Base-by-base conservation (phyloP, 2,113 vertebrate species). In the Dasypus novemcinctus region DNA sequence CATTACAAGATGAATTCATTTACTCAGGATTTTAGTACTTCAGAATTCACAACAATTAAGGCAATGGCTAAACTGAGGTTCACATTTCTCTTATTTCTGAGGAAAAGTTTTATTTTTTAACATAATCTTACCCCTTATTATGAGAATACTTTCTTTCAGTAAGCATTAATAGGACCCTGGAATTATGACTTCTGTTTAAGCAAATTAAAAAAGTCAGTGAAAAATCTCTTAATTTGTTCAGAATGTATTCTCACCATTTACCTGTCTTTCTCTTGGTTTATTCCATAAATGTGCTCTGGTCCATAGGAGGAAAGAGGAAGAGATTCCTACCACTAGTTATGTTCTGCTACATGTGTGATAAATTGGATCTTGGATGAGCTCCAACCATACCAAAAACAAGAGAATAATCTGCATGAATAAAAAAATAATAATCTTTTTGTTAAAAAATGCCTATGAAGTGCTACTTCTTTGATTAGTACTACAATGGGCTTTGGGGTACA, bases 1-100 rank as follows among this genome's bases (percentile, higher is more conserved):
- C 90, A 80, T 84, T 79, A 84, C 13, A 54, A 52, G 38, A 68
- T 81, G 29, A 95, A 97, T 68, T 96, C 59, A 96, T 87, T 90
- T 92, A 92, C 38, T 96, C 74, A 83, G 81, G 54, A 96, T 92
- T 95, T 94, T 89, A 87, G 78, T 92, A 84, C 25, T 75, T 84
- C 33, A 46, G 49, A n/a, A 95, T 68, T 87, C 54, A 84, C 46
- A 33, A 46, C 38, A 92, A 86, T 81, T 92, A 92, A 4, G 64
- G 18, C 11, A 75, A 87, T 93, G 46, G 64, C 9, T 71, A 87
- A 20, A 49, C 83, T 91, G 6, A 91, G 79, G 64, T 41, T 86
- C 82, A 68, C 20, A 43, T 76, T 57, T 80, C 33, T 36, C 80
- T 87, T 75, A 66, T 36, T 2, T n/a, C n/a, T 41, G 54, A 68